These are phyloP conservation scores for Mobula hypostoma DNA, from an alignment of 2,113 vertebrate species.

Conservation along the genomic window DNA sequence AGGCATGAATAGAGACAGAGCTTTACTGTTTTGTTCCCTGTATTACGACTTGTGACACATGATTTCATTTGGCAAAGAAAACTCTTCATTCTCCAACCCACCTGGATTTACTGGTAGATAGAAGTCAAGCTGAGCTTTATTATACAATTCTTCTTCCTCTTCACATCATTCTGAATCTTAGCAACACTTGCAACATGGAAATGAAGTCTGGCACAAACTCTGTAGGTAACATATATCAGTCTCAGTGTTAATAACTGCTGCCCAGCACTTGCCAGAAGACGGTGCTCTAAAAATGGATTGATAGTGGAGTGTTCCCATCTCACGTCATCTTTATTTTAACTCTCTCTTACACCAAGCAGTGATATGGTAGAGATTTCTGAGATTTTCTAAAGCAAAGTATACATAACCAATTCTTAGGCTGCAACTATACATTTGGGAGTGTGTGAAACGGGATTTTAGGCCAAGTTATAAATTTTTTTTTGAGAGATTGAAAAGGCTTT, in stretches of 20 bases:
- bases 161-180: slow-evolving; percentile 19
- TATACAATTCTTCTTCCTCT: neutral
- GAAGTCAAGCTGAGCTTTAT: neutral
- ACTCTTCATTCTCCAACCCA: neutral
- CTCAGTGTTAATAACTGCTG: slow-evolving; percentile 4
- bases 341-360: neutral
- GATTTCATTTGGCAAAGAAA: neutral
- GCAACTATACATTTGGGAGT: neutral
- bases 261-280: neutral
- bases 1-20: neutral
- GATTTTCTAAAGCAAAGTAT: neutral
- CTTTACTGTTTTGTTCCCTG: neutral
- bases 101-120: neutral
- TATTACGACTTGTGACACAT: neutral
- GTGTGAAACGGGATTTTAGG: neutral
- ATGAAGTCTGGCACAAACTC: neutral
- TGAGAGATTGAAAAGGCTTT: too few relatives aligned
- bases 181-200: neutral
- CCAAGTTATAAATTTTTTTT: too few relatives aligned
- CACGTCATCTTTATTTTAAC: neutral
- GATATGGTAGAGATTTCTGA: neutral
- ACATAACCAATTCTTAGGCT: neutral
- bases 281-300: neutral
- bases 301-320: neutral
- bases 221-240: neutral